Evolutionary conservation across 2,888 invertebrate species (phyloP).

Genomic region (Ecliptopera silaceata): DNA sequence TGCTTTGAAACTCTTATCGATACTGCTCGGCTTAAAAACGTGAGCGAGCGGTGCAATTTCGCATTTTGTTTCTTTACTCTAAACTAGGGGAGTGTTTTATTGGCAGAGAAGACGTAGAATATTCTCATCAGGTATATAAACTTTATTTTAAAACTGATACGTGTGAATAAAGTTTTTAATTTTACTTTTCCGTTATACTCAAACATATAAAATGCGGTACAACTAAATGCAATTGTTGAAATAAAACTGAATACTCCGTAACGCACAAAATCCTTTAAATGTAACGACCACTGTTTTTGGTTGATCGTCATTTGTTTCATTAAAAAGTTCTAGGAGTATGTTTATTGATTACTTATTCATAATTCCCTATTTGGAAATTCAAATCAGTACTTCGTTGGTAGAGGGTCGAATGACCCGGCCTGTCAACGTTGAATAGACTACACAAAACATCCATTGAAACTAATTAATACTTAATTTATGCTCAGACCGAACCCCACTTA

Average conservation of each 20-base stretch:
- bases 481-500: background rate
- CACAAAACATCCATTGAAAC: slow-evolving; percentile 25
- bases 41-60: slow-evolving; percentile 17
- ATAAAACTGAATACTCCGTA: no score
- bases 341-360: slow-evolving; percentile 39
- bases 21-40: slow-evolving; percentile 51
- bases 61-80: background rate
- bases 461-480: slow-evolving; percentile 10
- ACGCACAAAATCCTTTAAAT: no score
- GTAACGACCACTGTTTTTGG: no score
- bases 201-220: no score
- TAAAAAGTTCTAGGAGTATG: background rate
- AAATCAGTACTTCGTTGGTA: slow-evolving; percentile 62
- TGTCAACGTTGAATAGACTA: slow-evolving; percentile 30
- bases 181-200: no score
- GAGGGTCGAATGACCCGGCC: slow-evolving; percentile 51
- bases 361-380: slow-evolving; percentile 59
- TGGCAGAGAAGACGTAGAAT: background rate
- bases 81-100: background rate
- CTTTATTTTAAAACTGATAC: no score
- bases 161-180: no score
- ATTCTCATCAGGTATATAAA: slow-evolving; percentile 25
- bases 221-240: no score
- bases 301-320: background rate
- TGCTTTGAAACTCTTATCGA: slow-evolving; percentile 60